phyloP scores from a whole-genome alignment of 2,888 invertebrate species.

The Eupithecia tripunctaria region DNA sequence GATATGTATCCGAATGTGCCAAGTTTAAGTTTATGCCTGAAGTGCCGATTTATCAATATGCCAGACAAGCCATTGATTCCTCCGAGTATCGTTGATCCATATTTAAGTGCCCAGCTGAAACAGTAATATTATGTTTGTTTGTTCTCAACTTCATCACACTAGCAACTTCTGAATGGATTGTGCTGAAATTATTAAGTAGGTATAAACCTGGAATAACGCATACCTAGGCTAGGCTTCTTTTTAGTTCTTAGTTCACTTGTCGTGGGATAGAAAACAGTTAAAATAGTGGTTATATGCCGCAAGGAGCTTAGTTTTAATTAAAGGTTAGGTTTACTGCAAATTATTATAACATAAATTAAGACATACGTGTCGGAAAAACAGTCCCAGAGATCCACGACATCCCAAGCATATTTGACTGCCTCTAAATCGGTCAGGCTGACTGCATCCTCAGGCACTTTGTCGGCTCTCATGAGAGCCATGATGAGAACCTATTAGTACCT shows the following conservation, averaged over 20 bases:
- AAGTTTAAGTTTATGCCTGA: slow-evolving; percentile 85
- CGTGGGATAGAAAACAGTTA: too few species aligned
- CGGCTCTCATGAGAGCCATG: slow-evolving; percentile 85
- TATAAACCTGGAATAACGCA: neutral
- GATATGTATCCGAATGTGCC: slow-evolving; percentile 83
- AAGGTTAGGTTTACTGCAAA: neutral
- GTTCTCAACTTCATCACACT: neutral
- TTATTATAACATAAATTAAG: neutral
- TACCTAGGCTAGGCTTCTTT: neutral
- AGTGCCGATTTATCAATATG: slow-evolving; percentile 86
- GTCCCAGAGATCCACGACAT: slow-evolving; percentile 85
- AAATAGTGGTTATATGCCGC: neutral
- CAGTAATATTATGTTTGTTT: neutral
- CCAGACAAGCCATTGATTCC: slow-evolving; percentile 81
- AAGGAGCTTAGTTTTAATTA: neutral
- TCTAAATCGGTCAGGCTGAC: slow-evolving; percentile 82
- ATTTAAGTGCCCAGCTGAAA: slow-evolving; percentile 78
- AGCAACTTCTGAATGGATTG: neutral
- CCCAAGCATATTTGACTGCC: slow-evolving; percentile 85
- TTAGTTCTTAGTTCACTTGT: neutral
- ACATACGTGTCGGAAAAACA: slow-evolving; percentile 85
- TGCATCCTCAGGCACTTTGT: slow-evolving; percentile 85
- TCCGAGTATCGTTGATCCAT: slow-evolving; percentile 81
- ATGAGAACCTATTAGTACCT: neutral
- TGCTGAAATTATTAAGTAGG: neutral